Base-by-base conservation (phyloP, 2,797 vertebrate species). In the Sphaeramia orbicularis region DNA sequence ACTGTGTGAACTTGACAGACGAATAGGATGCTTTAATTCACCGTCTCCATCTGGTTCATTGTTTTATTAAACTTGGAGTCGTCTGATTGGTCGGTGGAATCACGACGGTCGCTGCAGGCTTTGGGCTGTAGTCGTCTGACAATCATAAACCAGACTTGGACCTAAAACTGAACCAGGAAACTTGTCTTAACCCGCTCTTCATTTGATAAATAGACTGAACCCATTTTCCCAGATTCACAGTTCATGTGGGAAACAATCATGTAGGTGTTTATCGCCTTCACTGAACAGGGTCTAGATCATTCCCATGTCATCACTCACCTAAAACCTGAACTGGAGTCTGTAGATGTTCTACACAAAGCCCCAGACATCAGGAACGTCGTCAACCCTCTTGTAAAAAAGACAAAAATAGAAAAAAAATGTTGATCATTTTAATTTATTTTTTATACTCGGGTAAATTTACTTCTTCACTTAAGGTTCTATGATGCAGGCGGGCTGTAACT, bases 381-480 rank as follows among this genome's bases (percentile, higher is more conserved):
- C 16, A 7, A 59, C 62, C 12, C 58, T 88, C 78, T 88, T 74
- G 71, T 90, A 81, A 91, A 65, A 63, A 75, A 49, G 41, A 62
- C 2, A 47, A 59, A 37, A 10, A 47, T 35, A 30, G 24, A 27
- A 30, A 27, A 27, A 86, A 75, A 78, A 88, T 87, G 85, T 84
- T 78, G 67, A 90, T 91, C 47, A 75, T 94, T 94, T 92, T 94
- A 93, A 94, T 94, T 94, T 95, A 94, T 95, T 95, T 94, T 94
- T 94, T 93, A 93, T 94, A 94, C 89, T 80, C 71, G 53, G 56
- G 47, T 70, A 70, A 77, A 76, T 78, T 71, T 77, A 74, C 75
- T 71, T 78, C 56, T 72, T 87, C 71, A 71, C 71, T 76, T 86
- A 68, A 78, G 74, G 68, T 81, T 91, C 83, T 72, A 78, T 14